phyloP scores from a whole-genome alignment of 2,888 invertebrate species.

The Siphonodentalium dalli region DNA sequence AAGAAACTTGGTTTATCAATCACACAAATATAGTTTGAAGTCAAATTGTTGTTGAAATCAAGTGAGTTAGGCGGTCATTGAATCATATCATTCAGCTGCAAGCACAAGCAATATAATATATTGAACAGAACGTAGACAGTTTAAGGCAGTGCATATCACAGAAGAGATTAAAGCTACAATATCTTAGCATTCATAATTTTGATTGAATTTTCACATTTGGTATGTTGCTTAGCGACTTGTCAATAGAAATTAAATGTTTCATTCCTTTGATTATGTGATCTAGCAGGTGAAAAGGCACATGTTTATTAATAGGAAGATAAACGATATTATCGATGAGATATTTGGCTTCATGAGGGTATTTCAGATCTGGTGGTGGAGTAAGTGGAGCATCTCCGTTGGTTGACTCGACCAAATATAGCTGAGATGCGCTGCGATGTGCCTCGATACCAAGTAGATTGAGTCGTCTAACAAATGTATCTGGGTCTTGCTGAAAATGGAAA shows the following conservation, averaged over 20 bases:
- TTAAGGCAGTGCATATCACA: too few species aligned
- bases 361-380: too few species aligned
- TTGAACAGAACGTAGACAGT: too few species aligned
- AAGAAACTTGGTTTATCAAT: too few species aligned
- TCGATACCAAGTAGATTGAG: constrained; percentile 61
- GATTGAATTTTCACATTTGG: constrained; percentile 32
- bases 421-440: constrained; percentile 64
- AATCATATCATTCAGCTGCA: too few species aligned
- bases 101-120: too few species aligned
- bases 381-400: constrained; percentile 28
- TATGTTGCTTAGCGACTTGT: constrained; percentile 26
- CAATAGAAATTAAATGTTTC: constrained; percentile 26
- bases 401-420: constrained; percentile 60
- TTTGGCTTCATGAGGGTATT: constrained; percentile 59
- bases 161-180: too few species aligned
- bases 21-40: too few species aligned
- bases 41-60: too few species aligned
- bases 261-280: constrained; percentile 47
- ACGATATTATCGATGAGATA: constrained; percentile 63
- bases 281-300: constrained; percentile 59
- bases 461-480: constrained; percentile 49
- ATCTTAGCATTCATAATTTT: constrained; percentile 31
- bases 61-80: too few species aligned
- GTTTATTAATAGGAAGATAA: constrained; percentile 63
- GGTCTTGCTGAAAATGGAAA: constrained; percentile 51